These are phyloP conservation scores for Nannobrachium achirus DNA, from an alignment of 2,113 vertebrate species.

Conservation along the genomic window DNA sequence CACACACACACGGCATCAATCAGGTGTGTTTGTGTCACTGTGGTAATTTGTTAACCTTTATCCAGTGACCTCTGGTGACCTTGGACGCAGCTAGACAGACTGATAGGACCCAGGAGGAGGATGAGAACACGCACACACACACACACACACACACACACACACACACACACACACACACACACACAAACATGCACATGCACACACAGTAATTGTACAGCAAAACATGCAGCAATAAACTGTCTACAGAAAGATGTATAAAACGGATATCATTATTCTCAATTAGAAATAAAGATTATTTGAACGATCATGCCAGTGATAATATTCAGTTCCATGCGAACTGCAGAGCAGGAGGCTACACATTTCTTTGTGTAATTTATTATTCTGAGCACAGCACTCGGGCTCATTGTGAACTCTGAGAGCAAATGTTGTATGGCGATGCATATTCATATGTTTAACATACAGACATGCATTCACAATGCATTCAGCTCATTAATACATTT, in stretches of 20 bases:
- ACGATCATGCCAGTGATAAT: constrained; percentile 20
- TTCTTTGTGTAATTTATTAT: constrained; percentile 69
- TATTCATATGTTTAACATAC: constrained; percentile 86
- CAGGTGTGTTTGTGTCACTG: constrained; percentile 48
- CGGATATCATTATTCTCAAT: not conserved
- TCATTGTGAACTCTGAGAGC: constrained; percentile 73
- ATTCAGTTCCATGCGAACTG: constrained; percentile 49
- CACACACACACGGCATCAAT: constrained; percentile 57
- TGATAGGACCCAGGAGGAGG: constrained; percentile 12
- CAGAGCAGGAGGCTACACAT: constrained; percentile 48
- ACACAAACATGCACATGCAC: constrained; percentile 27
- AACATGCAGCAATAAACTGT: constrained; percentile 21
- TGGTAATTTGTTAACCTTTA: constrained; percentile 76
- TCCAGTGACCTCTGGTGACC: constrained; percentile 63
- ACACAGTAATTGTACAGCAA: constrained; percentile 36
- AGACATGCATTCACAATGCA: constrained; percentile 77
- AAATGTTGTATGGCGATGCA: constrained; percentile 76
- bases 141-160: not conserved
- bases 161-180: not conserved
- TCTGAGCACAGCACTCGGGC: constrained; percentile 73
- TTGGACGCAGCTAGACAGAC: constrained; percentile 39
- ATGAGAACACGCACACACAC: not conserved
- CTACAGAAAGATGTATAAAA: not conserved
- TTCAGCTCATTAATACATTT: constrained; percentile 76
- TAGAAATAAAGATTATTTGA: constrained; percentile 27